A percentile compares a stretch with the other conserved stretches of the same genome.
phyloP scores from a whole-genome alignment of 92 coral and sea anemone species.

The Paramuricea clavata region DNA sequence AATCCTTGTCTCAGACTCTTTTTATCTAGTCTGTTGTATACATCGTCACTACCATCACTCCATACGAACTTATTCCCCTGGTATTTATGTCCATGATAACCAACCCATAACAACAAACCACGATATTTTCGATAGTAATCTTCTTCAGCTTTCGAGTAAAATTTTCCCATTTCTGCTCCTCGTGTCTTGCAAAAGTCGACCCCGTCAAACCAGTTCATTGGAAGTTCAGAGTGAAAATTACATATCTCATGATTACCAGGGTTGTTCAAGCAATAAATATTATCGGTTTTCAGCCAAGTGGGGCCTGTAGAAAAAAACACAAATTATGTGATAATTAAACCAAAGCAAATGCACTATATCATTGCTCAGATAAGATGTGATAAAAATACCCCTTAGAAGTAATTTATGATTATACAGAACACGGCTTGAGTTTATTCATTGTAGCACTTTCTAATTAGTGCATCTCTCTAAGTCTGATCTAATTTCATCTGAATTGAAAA shows the following conservation, averaged over 20 bases:
- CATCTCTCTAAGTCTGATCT: too few relatives aligned
- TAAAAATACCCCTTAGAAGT: too few relatives aligned
- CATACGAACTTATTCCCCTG: conserved; percentile 6
- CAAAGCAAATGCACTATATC: too few relatives aligned
- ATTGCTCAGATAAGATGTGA: too few relatives aligned
- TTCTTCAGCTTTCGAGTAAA: background rate
- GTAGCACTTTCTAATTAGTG: too few relatives aligned
- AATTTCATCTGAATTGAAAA: too few relatives aligned
- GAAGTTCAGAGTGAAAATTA: too few relatives aligned
- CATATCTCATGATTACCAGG: too few relatives aligned
- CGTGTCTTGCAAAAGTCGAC: background rate
- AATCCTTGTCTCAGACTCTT: background rate
- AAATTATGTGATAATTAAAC: too few relatives aligned
- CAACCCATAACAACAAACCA: conserved; percentile 1
- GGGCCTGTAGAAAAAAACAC: background rate
- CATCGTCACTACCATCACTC: background rate
- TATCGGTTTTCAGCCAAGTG: background rate
- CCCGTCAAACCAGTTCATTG: conserved; percentile 16
- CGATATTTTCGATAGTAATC: background rate
- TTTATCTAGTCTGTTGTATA: background rate
- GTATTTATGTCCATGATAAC: conserved; percentile 13
- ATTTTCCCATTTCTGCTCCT: background rate
- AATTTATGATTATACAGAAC: too few relatives aligned
- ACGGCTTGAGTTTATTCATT: too few relatives aligned
- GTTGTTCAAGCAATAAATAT: too few relatives aligned